Conservation (phyloP, 2,888 invertebrate genomes). For the Cosmorhoe ocellata region DNA sequence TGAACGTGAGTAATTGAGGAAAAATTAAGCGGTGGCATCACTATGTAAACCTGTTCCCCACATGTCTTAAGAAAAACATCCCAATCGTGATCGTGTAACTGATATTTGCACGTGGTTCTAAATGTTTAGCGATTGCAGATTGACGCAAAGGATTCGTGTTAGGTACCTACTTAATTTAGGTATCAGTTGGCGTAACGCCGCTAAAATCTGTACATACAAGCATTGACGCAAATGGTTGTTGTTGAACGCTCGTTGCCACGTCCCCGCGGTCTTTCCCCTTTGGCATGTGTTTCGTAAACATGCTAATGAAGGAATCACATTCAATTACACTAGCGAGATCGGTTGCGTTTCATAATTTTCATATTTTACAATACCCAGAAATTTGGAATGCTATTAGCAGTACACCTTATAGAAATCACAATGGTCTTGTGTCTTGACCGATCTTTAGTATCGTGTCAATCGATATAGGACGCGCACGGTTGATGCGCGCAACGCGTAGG, state of each 20-base stretch:
- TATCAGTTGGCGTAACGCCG: constrained; percentile 53
- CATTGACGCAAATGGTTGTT: constrained; percentile 61
- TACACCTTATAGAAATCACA: no score
- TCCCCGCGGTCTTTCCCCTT: constrained; percentile 41
- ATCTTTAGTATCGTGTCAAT: constrained; percentile 6
- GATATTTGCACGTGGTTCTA: constrained; percentile 44
- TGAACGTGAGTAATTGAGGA: constrained; percentile 12
- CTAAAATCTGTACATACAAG: constrained; percentile 62
- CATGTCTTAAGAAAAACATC: constrained; percentile 17
- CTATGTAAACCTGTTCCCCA: constrained; percentile 14
- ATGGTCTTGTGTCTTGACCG: no score
- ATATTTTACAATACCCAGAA: neutral
- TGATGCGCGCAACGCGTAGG: constrained; percentile 28
- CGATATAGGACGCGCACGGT: constrained; percentile 12
- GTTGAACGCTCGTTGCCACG: constrained; percentile 34
- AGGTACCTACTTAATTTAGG: no score
- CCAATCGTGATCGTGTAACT: constrained; percentile 47
- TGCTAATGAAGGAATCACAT: constrained; percentile 26
- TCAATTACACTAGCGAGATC: constrained; percentile 22
- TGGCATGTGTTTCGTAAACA: constrained; percentile 33
- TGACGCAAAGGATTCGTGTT: constrained; percentile 55
- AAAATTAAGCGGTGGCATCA: constrained; percentile 15
- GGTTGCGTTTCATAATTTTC: constrained; percentile 24
- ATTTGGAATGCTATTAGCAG: no score
- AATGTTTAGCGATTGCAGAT: constrained; percentile 57